A percentile compares a stretch with the other conserved stretches of the same genome.
phyloP scores from a whole-genome alignment of 2,797 vertebrate genomes.

The Paguma larvata region DNA sequence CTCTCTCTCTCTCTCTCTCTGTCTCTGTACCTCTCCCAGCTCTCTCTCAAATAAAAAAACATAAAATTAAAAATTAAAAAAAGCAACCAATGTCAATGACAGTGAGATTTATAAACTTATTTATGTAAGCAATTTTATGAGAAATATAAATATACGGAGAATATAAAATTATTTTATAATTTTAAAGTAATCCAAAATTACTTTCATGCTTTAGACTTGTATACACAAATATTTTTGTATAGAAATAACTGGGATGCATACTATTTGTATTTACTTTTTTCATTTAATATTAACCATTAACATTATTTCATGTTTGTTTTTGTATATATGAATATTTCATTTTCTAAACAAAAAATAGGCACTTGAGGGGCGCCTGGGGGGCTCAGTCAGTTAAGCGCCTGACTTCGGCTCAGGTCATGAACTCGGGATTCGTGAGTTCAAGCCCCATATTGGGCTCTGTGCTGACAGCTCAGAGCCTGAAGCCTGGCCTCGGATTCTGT shows the following conservation, averaged over 20 bases:
- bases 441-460: too few species aligned
- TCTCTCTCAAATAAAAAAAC: neutral
- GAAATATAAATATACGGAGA: neutral
- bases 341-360: constrained; percentile 32
- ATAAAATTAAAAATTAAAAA: neutral
- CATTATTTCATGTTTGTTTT: neutral
- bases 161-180: neutral
- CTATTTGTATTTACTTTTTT: neutral
- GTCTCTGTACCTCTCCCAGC: neutral
- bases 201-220: neutral
- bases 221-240: neutral
- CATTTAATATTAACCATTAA: neutral
- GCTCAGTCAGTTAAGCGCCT: too few species aligned
- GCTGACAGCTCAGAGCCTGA: too few species aligned
- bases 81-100: constrained; percentile 2
- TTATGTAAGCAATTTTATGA: neutral
- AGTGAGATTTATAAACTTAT: neutral
- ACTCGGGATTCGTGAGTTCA: too few species aligned
- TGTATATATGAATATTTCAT: neutral
- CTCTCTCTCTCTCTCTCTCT: neutral
- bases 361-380: neutral
- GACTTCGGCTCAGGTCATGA: too few species aligned
- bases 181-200: neutral
- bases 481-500: too few species aligned
- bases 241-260: neutral